These are phyloP conservation scores for Meandrusa payeni DNA, from an alignment of 2,888 invertebrate species.

Conservation along the genomic window DNA sequence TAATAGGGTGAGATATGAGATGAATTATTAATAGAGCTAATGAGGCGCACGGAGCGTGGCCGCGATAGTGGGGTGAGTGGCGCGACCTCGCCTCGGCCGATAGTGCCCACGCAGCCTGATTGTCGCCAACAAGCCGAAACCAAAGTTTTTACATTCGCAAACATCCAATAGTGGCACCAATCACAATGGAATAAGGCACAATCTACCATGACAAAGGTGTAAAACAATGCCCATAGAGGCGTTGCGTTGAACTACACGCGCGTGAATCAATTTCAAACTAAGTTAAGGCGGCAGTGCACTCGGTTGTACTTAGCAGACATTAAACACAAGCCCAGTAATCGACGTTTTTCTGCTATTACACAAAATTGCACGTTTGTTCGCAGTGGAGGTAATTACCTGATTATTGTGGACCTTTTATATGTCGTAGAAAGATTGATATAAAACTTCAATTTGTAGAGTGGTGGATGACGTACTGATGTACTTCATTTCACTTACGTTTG, in stretches of 20 bases:
- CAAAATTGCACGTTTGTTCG: background rate
- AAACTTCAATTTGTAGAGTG: too few species aligned
- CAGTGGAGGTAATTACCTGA: background rate
- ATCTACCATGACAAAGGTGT: slow-evolving; percentile 18
- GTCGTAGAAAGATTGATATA: too few species aligned
- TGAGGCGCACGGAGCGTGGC: slow-evolving; percentile 55
- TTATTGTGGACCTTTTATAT: background rate
- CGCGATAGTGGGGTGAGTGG: slow-evolving; percentile 73
- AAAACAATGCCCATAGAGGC: slow-evolving; percentile 32
- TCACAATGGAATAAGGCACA: slow-evolving; percentile 27
- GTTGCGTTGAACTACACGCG: slow-evolving; percentile 24
- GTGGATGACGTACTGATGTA: too few species aligned
- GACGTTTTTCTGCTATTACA: slow-evolving; percentile 2
- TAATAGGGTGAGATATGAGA: slow-evolving; percentile 69
- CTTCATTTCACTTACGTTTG: too few species aligned
- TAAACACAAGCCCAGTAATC: background rate
- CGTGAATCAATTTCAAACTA: slow-evolving; percentile 22
- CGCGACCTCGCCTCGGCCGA: slow-evolving; percentile 64
- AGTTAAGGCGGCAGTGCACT: slow-evolving; percentile 10
- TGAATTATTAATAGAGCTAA: slow-evolving; percentile 76
- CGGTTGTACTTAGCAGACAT: slow-evolving; percentile 16
- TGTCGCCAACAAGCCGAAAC: slow-evolving; percentile 67
- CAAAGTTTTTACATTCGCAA: slow-evolving; percentile 44
- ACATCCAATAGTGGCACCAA: slow-evolving; percentile 31
- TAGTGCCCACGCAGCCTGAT: slow-evolving; percentile 78